Base-by-base conservation (phyloP, 2,888 invertebrate species). In the Phasia obesa region DNA sequence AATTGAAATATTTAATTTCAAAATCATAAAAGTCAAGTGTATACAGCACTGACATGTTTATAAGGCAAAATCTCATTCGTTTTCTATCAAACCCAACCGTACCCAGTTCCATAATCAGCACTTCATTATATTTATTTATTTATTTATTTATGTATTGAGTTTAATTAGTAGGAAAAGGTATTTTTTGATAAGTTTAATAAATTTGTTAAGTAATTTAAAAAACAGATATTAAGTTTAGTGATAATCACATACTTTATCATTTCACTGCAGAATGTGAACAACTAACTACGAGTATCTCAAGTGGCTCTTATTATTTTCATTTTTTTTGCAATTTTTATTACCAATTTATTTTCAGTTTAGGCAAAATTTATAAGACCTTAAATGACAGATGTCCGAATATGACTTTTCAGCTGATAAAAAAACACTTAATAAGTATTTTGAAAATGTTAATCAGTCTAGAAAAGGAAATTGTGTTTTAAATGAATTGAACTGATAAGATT, bases 181-280 rank as follows among this genome's bases (percentile, higher is more conserved):
- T 11, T 11, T 62, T 42, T 27, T 31, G 27, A 64, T 62, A 62
- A 64, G 3, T 42, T 73, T 42, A n/a, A n/a, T n/a, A n/a, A n/a
- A n/a, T 47, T 17, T 15, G 35, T 35, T 15, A n/a, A n/a, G n/a
- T n/a, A 2, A 35, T 35, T 19, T 60, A 13, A 49, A 5, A 59
- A 70, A 47, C 15, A 23, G 51, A n/a, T 27, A 64, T 62, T 4
- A 53, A 23, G 27, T 53, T 51, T 62, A 38, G 44, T 74, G 64
- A 65, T 23, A 38, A 15, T 51, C 1, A 53, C 47, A 49, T 49
- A 49, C 31, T 65, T 65, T 51, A 27, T 60, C 4, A 38, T 13
- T 35, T 57, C 47, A 65, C 17, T 73, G 42, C 38, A 15, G 38
- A 42, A 42, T 2, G 15, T 42, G 38, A 42, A 42, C 38, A 42